Percentiles rank a stretch among this genome's conserved stretches.
These are phyloP conservation scores for Lordiphosa stackelbergi DNA, from an alignment of 1,140 invertebrate species.

Conservation along the genomic window DNA sequence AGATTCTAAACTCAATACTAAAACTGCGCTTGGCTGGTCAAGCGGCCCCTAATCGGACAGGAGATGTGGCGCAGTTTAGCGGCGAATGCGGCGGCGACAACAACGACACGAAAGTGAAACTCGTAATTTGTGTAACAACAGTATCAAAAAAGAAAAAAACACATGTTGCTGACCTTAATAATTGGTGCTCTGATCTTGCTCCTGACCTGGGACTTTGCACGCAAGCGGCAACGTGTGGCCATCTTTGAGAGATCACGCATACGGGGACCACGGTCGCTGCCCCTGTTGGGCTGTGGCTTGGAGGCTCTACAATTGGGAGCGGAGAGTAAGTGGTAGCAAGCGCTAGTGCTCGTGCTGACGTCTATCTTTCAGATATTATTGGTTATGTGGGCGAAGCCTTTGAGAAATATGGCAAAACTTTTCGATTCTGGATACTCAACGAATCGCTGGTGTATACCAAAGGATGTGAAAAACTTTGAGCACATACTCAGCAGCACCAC, in stretches of 20 bases:
- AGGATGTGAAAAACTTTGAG: slow-evolving; percentile 71
- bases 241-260: slow-evolving; percentile 34
- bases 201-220: slow-evolving; percentile 49
- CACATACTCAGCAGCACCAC: slow-evolving; percentile 53
- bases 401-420: slow-evolving; percentile 42
- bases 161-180: slow-evolving; percentile 50
- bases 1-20: slow-evolving; percentile 26
- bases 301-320: slow-evolving; percentile 44
- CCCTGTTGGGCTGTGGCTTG: slow-evolving; percentile 42
- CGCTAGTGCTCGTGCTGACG: neutral
- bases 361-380: slow-evolving; percentile 28
- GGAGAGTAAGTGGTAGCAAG: slow-evolving; percentile 38
- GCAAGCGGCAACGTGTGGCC: slow-evolving; percentile 34
- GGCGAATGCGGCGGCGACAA: slow-evolving; percentile 30
- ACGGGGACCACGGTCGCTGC: slow-evolving; percentile 37
- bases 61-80: slow-evolving; percentile 33
- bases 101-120: slow-evolving; percentile 26
- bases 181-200: slow-evolving; percentile 31
- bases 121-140: slow-evolving; percentile 1
- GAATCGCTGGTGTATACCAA: slow-evolving; percentile 53
- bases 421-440: slow-evolving; percentile 81
- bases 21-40: slow-evolving; percentile 48
- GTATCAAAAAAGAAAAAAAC: slow-evolving; percentile 2
- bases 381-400: slow-evolving; percentile 35
- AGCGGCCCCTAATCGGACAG: slow-evolving; percentile 25